Conservation (phyloP, 2,888 invertebrate genomes). For the Creontiades dilutus region DNA sequence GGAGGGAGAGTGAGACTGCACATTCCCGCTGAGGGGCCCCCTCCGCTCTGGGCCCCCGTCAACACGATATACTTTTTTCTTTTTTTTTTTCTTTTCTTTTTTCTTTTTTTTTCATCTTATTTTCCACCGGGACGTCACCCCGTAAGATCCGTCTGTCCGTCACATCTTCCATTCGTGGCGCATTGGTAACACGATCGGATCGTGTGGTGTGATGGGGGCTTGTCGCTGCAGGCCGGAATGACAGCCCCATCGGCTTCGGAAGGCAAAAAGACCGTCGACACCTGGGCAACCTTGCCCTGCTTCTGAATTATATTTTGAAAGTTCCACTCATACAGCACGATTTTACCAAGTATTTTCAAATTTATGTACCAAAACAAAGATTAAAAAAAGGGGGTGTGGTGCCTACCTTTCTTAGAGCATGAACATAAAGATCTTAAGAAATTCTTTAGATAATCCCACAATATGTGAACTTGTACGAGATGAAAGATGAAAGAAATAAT, state of each 20-base stretch:
- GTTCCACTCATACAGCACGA: too few relatives aligned
- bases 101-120: constrained; percentile 60
- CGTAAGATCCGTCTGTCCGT: constrained; percentile 46
- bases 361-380: too few relatives aligned
- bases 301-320: too few relatives aligned
- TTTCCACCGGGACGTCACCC: constrained; percentile 23
- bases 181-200: constrained; percentile 16
- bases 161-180: constrained; percentile 30
- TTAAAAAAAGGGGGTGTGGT: too few relatives aligned
- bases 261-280: background rate
- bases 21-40: constrained; percentile 67
- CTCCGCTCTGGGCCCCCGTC: constrained; percentile 64
- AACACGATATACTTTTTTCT: constrained; percentile 70
- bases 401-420: too few relatives aligned
- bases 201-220: background rate
- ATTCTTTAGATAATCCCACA: too few relatives aligned
- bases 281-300: too few relatives aligned
- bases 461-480: too few relatives aligned
- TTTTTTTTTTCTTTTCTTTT: constrained; percentile 49
- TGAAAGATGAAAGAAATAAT: too few relatives aligned
- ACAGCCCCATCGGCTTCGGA: background rate
- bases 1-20: constrained; percentile 72
- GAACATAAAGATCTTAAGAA: too few relatives aligned
- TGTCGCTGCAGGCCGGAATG: constrained; percentile 3
- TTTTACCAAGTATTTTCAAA: too few relatives aligned